Conservation (phyloP, 64 coral and sea anemone genomes). For the Porites australiensis region DNA sequence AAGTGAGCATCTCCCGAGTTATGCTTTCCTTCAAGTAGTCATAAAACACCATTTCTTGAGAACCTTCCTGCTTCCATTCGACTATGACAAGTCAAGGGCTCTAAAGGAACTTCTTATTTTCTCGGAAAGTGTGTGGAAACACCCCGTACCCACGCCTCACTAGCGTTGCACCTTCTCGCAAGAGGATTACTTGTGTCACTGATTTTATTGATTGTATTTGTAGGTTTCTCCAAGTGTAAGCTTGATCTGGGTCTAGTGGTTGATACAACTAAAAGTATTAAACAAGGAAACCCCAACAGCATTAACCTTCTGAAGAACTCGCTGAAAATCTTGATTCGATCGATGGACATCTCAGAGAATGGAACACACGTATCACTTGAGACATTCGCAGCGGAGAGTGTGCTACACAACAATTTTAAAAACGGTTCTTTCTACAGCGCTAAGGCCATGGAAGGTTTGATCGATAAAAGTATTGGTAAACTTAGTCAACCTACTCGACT, state of each 20-base stretch:
- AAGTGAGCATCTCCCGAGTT: too few relatives aligned
- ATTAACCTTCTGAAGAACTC: not conserved
- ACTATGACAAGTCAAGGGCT: too few relatives aligned
- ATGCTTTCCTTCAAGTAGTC: too few relatives aligned
- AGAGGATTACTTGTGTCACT: too few relatives aligned
- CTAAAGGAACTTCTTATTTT: too few relatives aligned
- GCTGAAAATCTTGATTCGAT: not conserved
- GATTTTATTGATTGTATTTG: not conserved
- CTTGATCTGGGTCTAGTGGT: conserved; percentile 30
- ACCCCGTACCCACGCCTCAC: too few relatives aligned
- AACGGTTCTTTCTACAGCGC: not conserved
- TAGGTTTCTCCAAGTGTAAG: not conserved
- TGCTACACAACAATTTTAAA: conserved; percentile 5
- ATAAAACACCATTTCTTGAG: too few relatives aligned
- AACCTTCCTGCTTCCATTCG: too few relatives aligned
- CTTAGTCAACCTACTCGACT: conserved; percentile 4
- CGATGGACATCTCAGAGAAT: not conserved
- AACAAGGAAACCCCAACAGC: not conserved
- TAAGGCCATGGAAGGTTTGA: not conserved
- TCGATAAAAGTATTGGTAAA: not conserved
- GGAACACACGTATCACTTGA: conserved; percentile 8
- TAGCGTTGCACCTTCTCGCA: too few relatives aligned
- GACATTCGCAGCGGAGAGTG: conserved; percentile 10
- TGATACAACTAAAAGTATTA: conserved; percentile 25
- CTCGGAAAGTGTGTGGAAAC: too few relatives aligned